Conservation (phyloP, 1,140 invertebrate genomes). For the Cepaea nemoralis region DNA sequence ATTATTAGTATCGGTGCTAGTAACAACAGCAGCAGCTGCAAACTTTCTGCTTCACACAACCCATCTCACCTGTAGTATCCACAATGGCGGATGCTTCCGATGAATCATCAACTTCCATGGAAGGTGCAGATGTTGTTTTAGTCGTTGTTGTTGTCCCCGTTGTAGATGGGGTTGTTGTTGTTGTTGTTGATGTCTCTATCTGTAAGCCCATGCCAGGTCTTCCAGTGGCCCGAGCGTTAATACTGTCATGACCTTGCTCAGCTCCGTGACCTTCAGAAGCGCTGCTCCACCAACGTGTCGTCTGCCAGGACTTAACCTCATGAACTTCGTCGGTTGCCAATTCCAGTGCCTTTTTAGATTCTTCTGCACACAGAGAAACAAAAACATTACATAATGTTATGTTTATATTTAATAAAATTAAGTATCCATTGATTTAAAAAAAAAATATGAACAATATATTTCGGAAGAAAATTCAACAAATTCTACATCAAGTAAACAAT, state of each 20-base stretch:
- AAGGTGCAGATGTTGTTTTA: no score
- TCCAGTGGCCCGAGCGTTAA: neutral
- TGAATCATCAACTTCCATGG: no score
- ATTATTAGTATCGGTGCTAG: neutral
- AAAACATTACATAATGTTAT: neutral
- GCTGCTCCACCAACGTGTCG: neutral
- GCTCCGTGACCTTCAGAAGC: neutral
- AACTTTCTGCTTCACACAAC: neutral
- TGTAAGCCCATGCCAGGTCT: neutral
- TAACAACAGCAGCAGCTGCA: neutral
- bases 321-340: neutral
- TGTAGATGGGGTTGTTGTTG: neutral
- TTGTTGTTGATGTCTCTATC: neutral
- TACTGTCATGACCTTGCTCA: neutral
- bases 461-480: no score
- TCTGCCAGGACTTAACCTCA: slow-evolving; percentile 1
- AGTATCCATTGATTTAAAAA: no score
- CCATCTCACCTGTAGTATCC: neutral
- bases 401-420: no score
- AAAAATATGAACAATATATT: no score
- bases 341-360: neutral
- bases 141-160: neutral
- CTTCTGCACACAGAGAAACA: no score
- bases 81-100: neutral
- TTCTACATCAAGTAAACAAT: no score